These are phyloP conservation scores for Tangara arthus DNA, from an alignment of 2,797 vertebrate genomes.

Conservation along the genomic window DNA sequence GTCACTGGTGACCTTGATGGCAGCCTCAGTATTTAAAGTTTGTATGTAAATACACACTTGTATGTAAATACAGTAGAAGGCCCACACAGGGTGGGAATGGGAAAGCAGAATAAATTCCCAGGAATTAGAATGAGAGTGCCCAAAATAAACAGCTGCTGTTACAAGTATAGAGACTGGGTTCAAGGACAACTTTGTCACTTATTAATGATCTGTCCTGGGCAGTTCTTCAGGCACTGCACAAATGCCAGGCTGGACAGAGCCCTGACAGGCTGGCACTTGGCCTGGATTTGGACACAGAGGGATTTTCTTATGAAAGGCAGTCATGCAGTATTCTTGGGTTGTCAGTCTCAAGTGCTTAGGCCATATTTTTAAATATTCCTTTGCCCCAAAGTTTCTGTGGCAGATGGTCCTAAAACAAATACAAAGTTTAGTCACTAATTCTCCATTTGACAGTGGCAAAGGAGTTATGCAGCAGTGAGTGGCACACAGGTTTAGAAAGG, in stretches of 20 bases:
- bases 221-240: not conserved
- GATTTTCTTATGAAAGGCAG: not conserved
- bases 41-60: not conserved
- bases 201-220: not conserved
- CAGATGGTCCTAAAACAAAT: not conserved
- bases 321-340: not conserved
- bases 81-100: not conserved
- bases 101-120: not conserved
- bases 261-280: not conserved
- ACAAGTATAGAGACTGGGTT: not conserved
- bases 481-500: not conserved
- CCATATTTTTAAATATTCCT: not conserved
- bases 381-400: not conserved
- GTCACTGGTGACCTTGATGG: not conserved
- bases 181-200: constrained; percentile 35
- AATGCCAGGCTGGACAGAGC: not conserved
- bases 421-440: not conserved
- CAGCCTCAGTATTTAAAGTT: not conserved
- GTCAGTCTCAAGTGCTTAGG: not conserved
- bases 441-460: not conserved
- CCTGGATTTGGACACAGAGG: not conserved
- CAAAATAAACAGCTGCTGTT: not conserved
- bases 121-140: not conserved
- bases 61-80: not conserved
- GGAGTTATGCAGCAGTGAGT: not conserved